These are phyloP conservation scores for Rhaphigaster nebulosa DNA, from an alignment of 2,888 invertebrate genomes.

Conservation along the genomic window DNA sequence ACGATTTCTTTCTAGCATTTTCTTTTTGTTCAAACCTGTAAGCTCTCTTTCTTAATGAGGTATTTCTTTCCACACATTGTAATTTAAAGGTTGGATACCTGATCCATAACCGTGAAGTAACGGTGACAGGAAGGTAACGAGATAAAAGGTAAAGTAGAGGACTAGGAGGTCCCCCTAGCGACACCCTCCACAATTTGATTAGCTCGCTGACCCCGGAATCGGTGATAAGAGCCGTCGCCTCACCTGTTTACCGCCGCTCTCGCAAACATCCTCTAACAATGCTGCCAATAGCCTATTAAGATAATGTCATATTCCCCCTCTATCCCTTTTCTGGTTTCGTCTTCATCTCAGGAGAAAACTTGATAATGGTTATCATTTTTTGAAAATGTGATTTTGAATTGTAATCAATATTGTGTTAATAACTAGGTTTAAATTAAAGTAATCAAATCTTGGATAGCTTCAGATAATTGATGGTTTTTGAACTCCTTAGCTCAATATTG, in stretches of 20 bases:
- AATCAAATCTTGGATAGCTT: too few relatives aligned
- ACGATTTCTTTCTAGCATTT: not conserved
- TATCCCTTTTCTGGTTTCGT: not conserved
- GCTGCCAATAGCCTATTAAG: constrained; percentile 1
- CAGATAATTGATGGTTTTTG: too few relatives aligned
- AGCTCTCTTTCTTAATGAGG: not conserved
- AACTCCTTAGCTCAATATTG: too few relatives aligned
- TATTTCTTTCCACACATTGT: not conserved
- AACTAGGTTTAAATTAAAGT: too few relatives aligned
- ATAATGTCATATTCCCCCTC: not conserved
- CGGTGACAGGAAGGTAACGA: not conserved
- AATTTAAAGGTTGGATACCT: not conserved
- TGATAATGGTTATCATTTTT: not conserved
- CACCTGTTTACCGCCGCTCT: constrained; percentile 11
- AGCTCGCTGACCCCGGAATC: constrained; percentile 39
- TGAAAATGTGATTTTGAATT: too few relatives aligned
- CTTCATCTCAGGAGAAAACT: not conserved
- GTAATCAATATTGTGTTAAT: too few relatives aligned
- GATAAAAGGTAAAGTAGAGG: not conserved
- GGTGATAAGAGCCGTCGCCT: constrained; percentile 15
- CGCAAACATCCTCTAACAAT: constrained; percentile 23
- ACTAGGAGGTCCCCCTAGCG: not conserved
- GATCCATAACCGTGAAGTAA: not conserved
- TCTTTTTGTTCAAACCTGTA: not conserved
- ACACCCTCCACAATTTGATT: constrained; percentile 24